phyloP scores from a whole-genome alignment of 2,888 invertebrate species.

The Mimas tiliae region DNA sequence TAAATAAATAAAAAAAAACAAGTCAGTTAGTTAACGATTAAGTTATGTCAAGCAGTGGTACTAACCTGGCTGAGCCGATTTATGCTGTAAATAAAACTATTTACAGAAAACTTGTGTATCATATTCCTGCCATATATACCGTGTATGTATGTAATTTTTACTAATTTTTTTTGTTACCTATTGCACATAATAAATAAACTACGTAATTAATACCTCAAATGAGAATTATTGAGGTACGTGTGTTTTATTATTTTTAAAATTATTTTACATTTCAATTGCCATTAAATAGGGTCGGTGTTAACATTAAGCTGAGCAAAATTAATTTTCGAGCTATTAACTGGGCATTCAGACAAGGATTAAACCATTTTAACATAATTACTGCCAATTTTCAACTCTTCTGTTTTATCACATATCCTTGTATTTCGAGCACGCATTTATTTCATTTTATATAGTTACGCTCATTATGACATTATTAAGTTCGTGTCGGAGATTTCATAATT shows the following conservation, averaged over 20 bases:
- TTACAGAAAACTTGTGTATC: too few relatives aligned
- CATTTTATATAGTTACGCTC: neutral
- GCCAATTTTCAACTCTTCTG: constrained; percentile 3
- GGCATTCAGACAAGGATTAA: constrained; percentile 17
- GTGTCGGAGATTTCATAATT: too few relatives aligned
- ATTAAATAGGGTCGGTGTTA: neutral
- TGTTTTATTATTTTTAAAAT: constrained; percentile 1
- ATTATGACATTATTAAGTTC: neutral
- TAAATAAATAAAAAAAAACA: too few relatives aligned
- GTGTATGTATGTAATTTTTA: too few relatives aligned
- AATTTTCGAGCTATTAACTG: constrained; percentile 3
- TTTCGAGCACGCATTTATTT: neutral
- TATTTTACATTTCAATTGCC: neutral
- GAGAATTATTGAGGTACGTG: neutral
- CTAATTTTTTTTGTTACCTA: neutral
- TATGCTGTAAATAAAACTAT: too few relatives aligned
- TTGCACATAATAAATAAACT: too few relatives aligned
- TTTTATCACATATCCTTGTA: neutral
- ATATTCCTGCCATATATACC: too few relatives aligned
- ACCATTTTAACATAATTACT: constrained; percentile 15
- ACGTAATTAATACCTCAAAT: neutral
- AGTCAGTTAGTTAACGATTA: too few relatives aligned
- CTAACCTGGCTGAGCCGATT: too few relatives aligned
- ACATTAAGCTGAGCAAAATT: constrained; percentile 11
- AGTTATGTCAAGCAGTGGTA: too few relatives aligned